Base-by-base conservation (phyloP, 2,888 invertebrate genomes). In the Drosophila rellima region DNA sequence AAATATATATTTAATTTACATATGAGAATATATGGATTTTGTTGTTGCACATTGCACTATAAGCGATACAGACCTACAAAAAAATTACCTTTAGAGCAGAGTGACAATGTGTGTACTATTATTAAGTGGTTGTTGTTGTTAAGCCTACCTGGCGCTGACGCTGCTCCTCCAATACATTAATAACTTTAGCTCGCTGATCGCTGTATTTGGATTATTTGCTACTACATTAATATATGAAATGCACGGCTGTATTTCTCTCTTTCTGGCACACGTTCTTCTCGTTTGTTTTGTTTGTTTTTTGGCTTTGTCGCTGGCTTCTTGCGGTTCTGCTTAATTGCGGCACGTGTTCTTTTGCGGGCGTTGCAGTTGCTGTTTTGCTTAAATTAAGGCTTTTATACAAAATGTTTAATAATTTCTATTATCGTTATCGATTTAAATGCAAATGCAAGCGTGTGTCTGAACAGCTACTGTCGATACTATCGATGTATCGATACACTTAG, bases 91-190 rank as follows among this genome's bases (percentile, higher is more conserved):
- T 48, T 48, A 63, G 42, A 54, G 63, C 37, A 50, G 40, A 47
- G 40, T 65, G 35, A 37, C 44, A 39, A n/a, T n/a, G 37, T 44
- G 37, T 11, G 10, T 26, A 52, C 33, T 62, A 61, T 44, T 26
- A 50, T 29, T 35, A 60, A 61, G 39, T 47, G 8, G 23, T 59
- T 47, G 40, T 18, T 62, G 35, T 40, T 40, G 44, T 44, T 69
- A 37, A 63, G 48, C 69, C 59, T 69, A 82, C 81, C 82, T 87
- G 84, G 59, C 67, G 56, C 23, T 55, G 55, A 23, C 33, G 40
- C 70, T 67, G 29, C 54, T 60, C 18, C 54, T 60, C 18, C 60
- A 73, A 64, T 52, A 54, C 80, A 80, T 77, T 55, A 66, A 68
- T 70, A 52, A 67, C 59, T 73, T 66, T 64, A 31, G 62, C 26